Conservation (phyloP, 2,888 invertebrate species). For the Nasonia oneida region DNA sequence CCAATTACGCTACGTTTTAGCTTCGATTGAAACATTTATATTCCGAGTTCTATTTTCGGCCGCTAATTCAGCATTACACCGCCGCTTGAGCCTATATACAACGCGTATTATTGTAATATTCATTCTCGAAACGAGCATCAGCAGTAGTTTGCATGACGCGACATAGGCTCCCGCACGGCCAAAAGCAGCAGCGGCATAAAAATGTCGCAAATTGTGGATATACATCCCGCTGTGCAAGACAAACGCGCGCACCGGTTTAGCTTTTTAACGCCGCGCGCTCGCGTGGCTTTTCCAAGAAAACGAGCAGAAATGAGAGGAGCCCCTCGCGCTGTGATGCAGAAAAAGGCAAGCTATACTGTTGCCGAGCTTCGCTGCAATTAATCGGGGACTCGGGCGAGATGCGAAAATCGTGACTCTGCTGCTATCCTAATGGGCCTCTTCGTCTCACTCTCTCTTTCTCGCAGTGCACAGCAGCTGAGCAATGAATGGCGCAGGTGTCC, state of each 20-base stretch:
- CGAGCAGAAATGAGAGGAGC: conserved; percentile 8
- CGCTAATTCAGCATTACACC: neutral
- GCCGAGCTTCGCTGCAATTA: conserved; percentile 25
- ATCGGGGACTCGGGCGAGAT: conserved; percentile 9
- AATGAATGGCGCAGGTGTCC: conserved; percentile 47
- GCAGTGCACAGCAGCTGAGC: neutral
- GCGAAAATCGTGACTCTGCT: conserved; percentile 52
- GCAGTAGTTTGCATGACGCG: neutral
- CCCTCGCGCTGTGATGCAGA: neutral
- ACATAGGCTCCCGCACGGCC: neutral
- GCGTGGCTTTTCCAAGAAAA: conserved; percentile 30
- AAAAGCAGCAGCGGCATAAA: conserved; percentile 4
- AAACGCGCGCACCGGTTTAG: conserved; percentile 15
- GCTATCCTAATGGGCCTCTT: conserved; percentile 44
- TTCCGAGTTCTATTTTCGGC: neutral
- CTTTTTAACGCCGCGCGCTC: neutral
- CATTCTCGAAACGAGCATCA: neutral
- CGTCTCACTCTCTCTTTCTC: neutral
- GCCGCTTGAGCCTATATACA: neutral
- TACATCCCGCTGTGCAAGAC: conserved; percentile 12
- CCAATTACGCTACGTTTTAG: neutral
- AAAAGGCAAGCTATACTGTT: neutral
- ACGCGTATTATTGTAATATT: neutral
- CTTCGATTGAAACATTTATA: conserved; percentile 4
- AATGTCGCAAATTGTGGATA: conserved; percentile 20